phyloP scores from a whole-genome alignment of 2,888 invertebrate species.

The Apamea crenata region DNA sequence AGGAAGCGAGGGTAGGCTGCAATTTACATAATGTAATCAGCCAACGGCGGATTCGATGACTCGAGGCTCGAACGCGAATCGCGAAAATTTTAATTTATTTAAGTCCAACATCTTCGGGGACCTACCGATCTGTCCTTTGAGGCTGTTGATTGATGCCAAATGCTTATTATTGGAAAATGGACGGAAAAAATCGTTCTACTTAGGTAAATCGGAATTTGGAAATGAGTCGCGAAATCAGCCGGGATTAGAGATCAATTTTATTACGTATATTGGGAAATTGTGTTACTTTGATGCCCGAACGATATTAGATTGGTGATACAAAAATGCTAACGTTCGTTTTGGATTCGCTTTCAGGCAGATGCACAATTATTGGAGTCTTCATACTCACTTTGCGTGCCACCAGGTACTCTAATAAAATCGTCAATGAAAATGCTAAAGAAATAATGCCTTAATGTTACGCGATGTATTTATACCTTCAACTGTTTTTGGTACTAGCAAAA shows the following conservation, averaged over 20 bases:
- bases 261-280: slow-evolving; percentile 21
- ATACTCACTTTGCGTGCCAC: background rate
- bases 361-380: background rate
- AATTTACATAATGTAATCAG: slow-evolving; percentile 88
- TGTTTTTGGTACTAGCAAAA: background rate
- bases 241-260: slow-evolving; percentile 40
- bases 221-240: slow-evolving; percentile 39
- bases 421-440: background rate
- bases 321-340: background rate
- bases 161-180: slow-evolving; percentile 64
- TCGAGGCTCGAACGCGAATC: slow-evolving; percentile 75
- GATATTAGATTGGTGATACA: background rate
- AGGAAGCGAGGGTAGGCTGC: slow-evolving; percentile 74
- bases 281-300: slow-evolving; percentile 34
- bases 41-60: slow-evolving; percentile 83
- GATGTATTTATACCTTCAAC: background rate
- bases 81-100: slow-evolving; percentile 84
- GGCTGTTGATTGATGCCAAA: slow-evolving; percentile 67
- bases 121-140: slow-evolving; percentile 66
- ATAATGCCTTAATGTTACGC: too few species aligned
- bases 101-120: slow-evolving; percentile 72
- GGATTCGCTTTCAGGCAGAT: background rate
- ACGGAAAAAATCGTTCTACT: slow-evolving; percentile 55
- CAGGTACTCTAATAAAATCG: too few species aligned
- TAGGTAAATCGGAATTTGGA: slow-evolving; percentile 52